Evolutionary conservation across 1,140 invertebrate species (phyloP).

Genomic region (Pteromalus puparum): DNA sequence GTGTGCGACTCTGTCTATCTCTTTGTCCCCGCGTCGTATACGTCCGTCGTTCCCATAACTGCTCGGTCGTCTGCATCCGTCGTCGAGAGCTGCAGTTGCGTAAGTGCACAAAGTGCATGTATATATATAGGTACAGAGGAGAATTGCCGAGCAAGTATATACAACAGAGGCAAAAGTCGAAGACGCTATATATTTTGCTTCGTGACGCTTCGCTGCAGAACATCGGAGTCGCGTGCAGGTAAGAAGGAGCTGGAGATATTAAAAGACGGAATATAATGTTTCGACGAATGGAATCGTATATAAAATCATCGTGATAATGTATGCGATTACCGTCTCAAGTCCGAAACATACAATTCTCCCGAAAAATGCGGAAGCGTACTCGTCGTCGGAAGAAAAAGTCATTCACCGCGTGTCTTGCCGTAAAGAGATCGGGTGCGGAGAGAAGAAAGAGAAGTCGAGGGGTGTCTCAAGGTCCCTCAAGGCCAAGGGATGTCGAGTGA

Average conservation of each 20-base stretch:
- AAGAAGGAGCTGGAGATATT: no score
- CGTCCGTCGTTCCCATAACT: not conserved
- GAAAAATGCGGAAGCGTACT: not conserved
- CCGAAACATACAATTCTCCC: no score
- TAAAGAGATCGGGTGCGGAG: not conserved
- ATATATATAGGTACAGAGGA: not conserved
- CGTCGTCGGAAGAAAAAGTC: not conserved
- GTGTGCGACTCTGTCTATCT: not conserved
- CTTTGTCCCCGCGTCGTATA: not conserved
- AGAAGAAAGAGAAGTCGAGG: not conserved
- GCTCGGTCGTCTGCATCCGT: conserved; percentile 3
- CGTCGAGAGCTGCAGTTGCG: not conserved
- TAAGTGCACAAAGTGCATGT: not conserved
- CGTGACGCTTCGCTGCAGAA: no score
- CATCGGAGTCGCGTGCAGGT: no score
- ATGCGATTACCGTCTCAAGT: not conserved
- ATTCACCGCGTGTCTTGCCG: not conserved
- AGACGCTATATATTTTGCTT: not conserved
- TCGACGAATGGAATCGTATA: no score
- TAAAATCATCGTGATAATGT: no score
- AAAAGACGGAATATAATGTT: no score
- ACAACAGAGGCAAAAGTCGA: not conserved
- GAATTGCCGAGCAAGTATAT: not conserved
- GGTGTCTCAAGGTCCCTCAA: conserved; percentile 9
- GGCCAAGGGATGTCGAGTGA: not conserved